Conservation (phyloP, 2,113 vertebrate genomes). For the Marmota flaviventris region DNA sequence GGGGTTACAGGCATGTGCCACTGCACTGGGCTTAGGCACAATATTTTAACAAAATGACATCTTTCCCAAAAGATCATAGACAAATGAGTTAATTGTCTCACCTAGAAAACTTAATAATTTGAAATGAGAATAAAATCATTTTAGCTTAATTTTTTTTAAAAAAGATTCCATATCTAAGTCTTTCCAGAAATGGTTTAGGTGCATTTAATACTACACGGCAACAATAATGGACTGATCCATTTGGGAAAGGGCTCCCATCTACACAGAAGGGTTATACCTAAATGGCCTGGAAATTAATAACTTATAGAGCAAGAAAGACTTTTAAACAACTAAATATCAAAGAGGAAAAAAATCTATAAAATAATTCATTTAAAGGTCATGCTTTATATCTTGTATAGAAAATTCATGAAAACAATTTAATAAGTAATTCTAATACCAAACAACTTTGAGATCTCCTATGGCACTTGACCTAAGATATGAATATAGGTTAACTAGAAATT, state of each 20-base stretch:
- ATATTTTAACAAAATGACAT: too few relatives aligned
- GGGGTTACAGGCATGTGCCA: too few relatives aligned
- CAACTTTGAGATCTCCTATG: background rate
- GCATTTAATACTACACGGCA: background rate
- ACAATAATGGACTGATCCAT: background rate
- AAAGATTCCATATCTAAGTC: background rate
- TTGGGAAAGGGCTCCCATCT: background rate
- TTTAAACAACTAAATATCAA: background rate
- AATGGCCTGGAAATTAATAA: background rate
- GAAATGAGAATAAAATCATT: background rate
- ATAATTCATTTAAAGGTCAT: background rate
- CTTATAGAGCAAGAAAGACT: background rate
- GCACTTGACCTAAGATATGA: background rate
- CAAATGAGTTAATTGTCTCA: too few relatives aligned
- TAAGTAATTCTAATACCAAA: background rate
- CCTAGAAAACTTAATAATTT: too few relatives aligned
- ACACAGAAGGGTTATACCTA: background rate
- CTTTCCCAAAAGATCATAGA: too few relatives aligned
- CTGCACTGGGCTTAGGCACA: too few relatives aligned
- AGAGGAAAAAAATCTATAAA: background rate
- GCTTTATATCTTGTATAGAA: background rate
- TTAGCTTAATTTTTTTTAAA: background rate
- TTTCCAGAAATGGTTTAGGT: background rate
- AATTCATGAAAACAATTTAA: background rate
- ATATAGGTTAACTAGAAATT: constrained; percentile 26